Conservation (phyloP, 2,888 invertebrate genomes). For the Corbicula japonica region DNA sequence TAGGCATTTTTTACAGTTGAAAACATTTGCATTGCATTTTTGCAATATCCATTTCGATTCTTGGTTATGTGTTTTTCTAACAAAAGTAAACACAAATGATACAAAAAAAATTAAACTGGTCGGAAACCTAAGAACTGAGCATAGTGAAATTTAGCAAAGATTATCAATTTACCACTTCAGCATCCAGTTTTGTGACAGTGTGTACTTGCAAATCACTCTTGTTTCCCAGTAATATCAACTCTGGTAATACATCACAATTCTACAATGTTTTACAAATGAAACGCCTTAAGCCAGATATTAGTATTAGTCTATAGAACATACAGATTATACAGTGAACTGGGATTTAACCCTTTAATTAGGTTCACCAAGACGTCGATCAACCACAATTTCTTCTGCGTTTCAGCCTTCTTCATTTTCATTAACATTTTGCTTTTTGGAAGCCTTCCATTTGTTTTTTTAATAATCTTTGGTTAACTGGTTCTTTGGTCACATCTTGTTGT, state of each 20-base stretch:
- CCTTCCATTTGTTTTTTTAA: no score
- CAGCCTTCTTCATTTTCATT: no score
- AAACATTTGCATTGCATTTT: no score
- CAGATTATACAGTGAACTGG: not conserved
- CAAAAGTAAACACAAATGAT: not conserved
- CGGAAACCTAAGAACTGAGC: not conserved
- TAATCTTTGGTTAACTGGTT: no score
- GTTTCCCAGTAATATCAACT: conserved; percentile 52
- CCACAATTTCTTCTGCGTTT: not conserved
- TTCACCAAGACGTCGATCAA: not conserved
- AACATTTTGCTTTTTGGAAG: no score
- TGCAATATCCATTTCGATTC: no score
- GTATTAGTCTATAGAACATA: not conserved
- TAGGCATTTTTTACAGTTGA: no score
- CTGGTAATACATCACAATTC: conserved; percentile 52
- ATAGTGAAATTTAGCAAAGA: not conserved
- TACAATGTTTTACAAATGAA: conserved; percentile 7
- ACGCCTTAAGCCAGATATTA: not conserved
- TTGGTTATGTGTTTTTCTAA: not conserved
- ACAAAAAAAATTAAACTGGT: not conserved
- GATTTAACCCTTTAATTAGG: not conserved
- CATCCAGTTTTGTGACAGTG: conserved; percentile 16
- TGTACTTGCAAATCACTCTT: conserved; percentile 53
- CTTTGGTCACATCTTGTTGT: no score
- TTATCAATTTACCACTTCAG: conserved; percentile 18